Evolutionary conservation across 2,797 vertebrate genomes (phyloP).

Genomic region (Silurus lanzhouensis): DNA sequence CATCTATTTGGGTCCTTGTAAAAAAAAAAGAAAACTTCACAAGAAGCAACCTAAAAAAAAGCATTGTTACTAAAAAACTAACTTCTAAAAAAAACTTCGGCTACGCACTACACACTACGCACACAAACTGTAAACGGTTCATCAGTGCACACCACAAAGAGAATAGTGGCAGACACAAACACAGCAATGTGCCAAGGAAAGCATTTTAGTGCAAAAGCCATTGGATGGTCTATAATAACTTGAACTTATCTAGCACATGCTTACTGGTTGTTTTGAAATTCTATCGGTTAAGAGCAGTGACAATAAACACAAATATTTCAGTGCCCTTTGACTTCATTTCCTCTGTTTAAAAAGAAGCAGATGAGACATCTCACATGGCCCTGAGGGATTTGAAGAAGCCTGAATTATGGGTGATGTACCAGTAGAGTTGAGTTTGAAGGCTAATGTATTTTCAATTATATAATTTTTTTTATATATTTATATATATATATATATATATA

Average conservation of each 20-base stretch:
- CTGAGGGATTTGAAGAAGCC: constrained; percentile 40
- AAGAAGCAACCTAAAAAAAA: background rate
- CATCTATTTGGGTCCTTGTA: background rate
- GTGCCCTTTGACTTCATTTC: constrained; percentile 74
- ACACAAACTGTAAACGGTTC: constrained; percentile 16
- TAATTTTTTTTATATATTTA: background rate
- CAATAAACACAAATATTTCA: constrained; percentile 77
- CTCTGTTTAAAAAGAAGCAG: constrained; percentile 66
- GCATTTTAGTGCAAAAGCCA: constrained; percentile 26
- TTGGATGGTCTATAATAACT: constrained; percentile 36
- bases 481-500: background rate
- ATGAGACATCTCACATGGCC: constrained; percentile 57
- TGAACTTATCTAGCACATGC: constrained; percentile 46
- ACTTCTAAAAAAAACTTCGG: background rate
- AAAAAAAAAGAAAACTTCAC: background rate
- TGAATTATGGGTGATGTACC: constrained; percentile 53
- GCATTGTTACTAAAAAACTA: background rate
- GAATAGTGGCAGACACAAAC: constrained; percentile 21
- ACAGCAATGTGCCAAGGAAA: constrained; percentile 41
- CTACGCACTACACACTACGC: background rate
- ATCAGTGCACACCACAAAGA: constrained; percentile 25
- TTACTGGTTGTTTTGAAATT: constrained; percentile 70
- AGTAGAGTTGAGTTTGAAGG: constrained; percentile 31
- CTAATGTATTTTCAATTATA: background rate
- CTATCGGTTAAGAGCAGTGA: constrained; percentile 68